Base-by-base conservation (phyloP, 2,888 invertebrate genomes). In the Platycheirus albimanus region DNA sequence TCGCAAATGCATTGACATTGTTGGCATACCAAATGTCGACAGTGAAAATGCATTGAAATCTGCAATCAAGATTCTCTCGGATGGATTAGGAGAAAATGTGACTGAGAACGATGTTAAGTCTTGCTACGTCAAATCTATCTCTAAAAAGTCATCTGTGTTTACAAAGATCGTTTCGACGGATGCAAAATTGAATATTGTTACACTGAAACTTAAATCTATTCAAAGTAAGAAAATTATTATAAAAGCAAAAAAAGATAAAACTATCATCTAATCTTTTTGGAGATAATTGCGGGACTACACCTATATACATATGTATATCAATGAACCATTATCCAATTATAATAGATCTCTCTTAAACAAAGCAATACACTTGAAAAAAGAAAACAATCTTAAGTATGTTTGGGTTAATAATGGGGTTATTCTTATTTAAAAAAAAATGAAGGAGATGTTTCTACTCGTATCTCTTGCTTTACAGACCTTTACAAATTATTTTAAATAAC, bases 1-100 rank as follows among this genome's bases (percentile, higher is more conserved):
- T n/a, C n/a, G n/a, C n/a, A n/a, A 66, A 28, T 66, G 66, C 36
- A 36, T 66, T 66, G 66, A 66, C 8, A 47, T 66, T 24, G 38
- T 66, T 33, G 47, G 45, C 6, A 51, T 66, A 8, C 52, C 43
- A n/a, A 41, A 20, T 43, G 28, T 66, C 1, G 28, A 51, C 38
- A 66, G 41, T 8, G 13, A 45, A 11, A 66, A 41, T 36, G 64
- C 51, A 10, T 33, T 49, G 51, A 24, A 17, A 1, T 15, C 64
- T 13, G 41, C 49, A 3, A 13, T 51, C 10, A 51, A 66, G 15
- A 10, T 49, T 4, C 5, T 66, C 10, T 13, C 64, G 4, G 49
- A 49, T 15, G 64, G 38, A 5, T 2, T 51, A 11, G 51, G 17
- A 4, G 28, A 36, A 13, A 24, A 28, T 24, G 13, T 66, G 15